Conservation (phyloP, 2,888 invertebrate genomes). For the Leucophenga montana region DNA sequence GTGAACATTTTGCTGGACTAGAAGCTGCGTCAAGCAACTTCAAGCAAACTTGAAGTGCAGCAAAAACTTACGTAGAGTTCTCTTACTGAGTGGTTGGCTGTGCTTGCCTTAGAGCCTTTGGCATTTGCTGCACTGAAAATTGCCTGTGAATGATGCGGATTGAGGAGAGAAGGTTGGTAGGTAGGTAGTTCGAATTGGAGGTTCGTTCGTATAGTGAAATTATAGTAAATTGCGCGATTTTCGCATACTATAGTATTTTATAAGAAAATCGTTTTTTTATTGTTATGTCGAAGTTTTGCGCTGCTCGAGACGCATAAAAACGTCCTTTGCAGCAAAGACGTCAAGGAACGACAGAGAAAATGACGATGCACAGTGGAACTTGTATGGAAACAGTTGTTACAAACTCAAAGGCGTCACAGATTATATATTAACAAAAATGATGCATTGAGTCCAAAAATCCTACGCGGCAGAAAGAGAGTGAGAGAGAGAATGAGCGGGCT, state of each 20-base stretch:
- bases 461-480: too few relatives aligned
- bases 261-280: slow-evolving; percentile 9
- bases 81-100: background rate
- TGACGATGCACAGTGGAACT: too few relatives aligned
- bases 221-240: slow-evolving; percentile 64
- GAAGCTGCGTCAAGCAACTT: background rate
- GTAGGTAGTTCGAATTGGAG: background rate
- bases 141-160: too few relatives aligned
- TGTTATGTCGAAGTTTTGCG: slow-evolving; percentile 17
- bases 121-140: background rate
- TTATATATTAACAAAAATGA: too few relatives aligned
- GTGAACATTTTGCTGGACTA: background rate
- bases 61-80: background rate
- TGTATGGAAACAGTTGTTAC: too few relatives aligned
- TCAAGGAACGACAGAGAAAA: too few relatives aligned
- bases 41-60: slow-evolving; percentile 5
- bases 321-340: background rate
- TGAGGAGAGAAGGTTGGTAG: background rate
- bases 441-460: too few relatives aligned
- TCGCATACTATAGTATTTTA: slow-evolving; percentile 22
- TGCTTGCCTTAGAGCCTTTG: background rate
- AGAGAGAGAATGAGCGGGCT: too few relatives aligned
- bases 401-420: too few relatives aligned
- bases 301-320: slow-evolving; percentile 5
- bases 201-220: slow-evolving; percentile 36